Evolutionary conservation across 2,797 vertebrate species (phyloP), one percentile per base, ranked within the genome.

Genomic region (Hydrophis major): DNA sequence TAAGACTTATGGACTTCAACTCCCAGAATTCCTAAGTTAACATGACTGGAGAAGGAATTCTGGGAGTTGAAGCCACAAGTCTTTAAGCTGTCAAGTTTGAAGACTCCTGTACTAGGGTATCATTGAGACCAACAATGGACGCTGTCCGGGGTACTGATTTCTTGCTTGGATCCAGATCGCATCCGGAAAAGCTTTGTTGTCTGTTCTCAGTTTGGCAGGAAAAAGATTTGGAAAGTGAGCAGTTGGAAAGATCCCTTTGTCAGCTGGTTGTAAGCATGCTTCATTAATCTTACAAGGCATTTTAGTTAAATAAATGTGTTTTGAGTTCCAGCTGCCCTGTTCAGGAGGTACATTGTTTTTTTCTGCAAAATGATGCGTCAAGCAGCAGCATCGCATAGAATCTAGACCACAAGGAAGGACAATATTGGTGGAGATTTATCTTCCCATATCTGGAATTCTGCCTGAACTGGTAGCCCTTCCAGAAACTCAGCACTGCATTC

Each of bases 251-350:
- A 66, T 10, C 96, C 55, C 89, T 95, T 74, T 37, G 95, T 93
- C 95, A 28, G 87, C 93, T 94, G 91, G 47, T 50, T 92, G 88
- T 91, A 95, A 42, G 92, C 92, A 93, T 91, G 93, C 95, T 97
- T 91, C 93, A 61, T 95, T 96, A 94, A 92, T 95, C 96, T 95
- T 92, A 94, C 94, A 93, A 93, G 95, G 10, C 90, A 89, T 88
- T 95, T 96, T 88, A 92, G 93, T 96, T 95, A 95, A 94, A 96
- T 20, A 94, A 95, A 92, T 92, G 66, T 25, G 92, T 91, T 93
- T 94, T 66, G 57, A 94, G 88, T 60, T 87, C 32, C 53, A 94
- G 92, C 87, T 93, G 92, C 37, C 93, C 88, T 87, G 93, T 93
- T 93, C 56, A 7, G n/a, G 92, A 94, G 60, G 42, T 83, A 0